Evolutionary conservation across 1,140 invertebrate genomes (phyloP).

Genomic region (Tribolium madens): DNA sequence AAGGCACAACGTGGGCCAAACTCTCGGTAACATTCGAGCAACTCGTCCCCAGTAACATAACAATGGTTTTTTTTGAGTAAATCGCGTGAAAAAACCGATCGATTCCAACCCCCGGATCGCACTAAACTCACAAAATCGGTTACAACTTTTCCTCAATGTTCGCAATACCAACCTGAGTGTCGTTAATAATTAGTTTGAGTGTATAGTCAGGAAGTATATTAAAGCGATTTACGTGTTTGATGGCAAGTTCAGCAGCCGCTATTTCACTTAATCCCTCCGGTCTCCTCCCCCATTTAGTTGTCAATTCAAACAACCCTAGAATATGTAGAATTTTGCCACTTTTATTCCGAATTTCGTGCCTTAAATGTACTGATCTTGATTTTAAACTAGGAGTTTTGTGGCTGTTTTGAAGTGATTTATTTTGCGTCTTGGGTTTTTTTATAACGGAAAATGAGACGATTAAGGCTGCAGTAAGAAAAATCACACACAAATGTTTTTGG

Average conservation of each 20-base stretch:
- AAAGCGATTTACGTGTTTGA: constrained; percentile 79
- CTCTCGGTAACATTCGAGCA: constrained; percentile 92
- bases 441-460: constrained; percentile 26
- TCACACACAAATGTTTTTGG: constrained; percentile 21
- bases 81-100: constrained; percentile 92
- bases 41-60: constrained; percentile 85
- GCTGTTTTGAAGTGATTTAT: background rate
- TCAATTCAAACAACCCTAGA: constrained; percentile 83
- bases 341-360: background rate
- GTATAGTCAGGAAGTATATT: constrained; percentile 77
- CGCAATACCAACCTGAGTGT: constrained; percentile 79
- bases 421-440: constrained; percentile 29
- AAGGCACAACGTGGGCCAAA: constrained; percentile 88
- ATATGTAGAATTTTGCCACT: constrained; percentile 67
- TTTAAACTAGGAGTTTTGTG: too few species aligned
- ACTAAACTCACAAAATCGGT: constrained; percentile 74
- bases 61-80: constrained; percentile 79
- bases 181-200: constrained; percentile 80
- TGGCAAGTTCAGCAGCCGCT: constrained; percentile 79
- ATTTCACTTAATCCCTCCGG: constrained; percentile 80
- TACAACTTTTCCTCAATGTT: background rate
- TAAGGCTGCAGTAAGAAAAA: constrained; percentile 7
- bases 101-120: constrained; percentile 89
- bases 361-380: too few species aligned
- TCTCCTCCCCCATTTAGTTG: constrained; percentile 70